phyloP scores from a whole-genome alignment of 2,797 vertebrate species.

The Chaetophractus vellerosus region DNA sequence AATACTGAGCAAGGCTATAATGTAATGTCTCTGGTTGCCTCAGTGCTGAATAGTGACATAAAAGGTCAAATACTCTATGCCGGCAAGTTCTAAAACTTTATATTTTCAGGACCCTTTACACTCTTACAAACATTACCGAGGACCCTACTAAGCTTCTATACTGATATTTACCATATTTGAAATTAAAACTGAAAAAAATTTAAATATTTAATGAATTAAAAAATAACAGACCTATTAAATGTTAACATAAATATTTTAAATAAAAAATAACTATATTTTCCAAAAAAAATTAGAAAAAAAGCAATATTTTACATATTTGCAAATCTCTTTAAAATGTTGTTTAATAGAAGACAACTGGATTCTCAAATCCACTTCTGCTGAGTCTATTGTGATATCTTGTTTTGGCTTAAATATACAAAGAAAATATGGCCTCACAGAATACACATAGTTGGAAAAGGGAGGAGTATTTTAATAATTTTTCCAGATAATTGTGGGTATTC shows the following conservation, averaged over 20 bases:
- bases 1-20: neutral
- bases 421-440: neutral
- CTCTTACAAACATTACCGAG: conserved; percentile 25
- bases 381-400: neutral
- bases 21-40: neutral
- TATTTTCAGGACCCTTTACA: neutral
- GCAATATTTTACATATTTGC: neutral
- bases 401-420: neutral
- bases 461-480: neutral
- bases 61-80: neutral
- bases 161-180: too few species aligned
- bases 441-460: neutral
- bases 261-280: conserved; percentile 4
- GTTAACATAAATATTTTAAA: conserved; percentile 8
- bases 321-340: neutral
- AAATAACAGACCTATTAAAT: neutral
- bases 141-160: neutral
- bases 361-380: neutral
- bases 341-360: neutral
- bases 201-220: neutral
- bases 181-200: neutral
- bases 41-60: neutral
- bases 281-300: conserved; percentile 30
- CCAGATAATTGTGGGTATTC: neutral
- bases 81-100: neutral